Conservation (phyloP, 2,888 invertebrate species). For the Mellilla xanthometata region DNA sequence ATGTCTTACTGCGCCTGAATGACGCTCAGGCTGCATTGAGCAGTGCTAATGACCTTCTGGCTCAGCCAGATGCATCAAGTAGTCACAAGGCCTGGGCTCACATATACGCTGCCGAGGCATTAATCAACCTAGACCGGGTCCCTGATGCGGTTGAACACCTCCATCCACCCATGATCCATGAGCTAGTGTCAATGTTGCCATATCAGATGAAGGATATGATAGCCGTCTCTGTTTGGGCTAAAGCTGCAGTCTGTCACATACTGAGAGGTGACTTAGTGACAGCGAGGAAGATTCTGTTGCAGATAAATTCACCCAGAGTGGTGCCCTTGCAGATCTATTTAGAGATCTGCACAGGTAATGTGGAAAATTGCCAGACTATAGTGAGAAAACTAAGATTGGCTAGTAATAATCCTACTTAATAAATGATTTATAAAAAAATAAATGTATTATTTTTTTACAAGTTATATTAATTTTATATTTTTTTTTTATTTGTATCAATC, state of each 20-base stretch:
- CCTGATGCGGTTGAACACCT: conserved; percentile 92
- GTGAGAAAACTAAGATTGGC: conserved; percentile 65
- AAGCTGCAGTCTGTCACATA: conserved; percentile 76
- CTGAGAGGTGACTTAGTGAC: conserved; percentile 71
- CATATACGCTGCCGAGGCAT: conserved; percentile 94
- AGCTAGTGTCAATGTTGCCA: conserved; percentile 69
- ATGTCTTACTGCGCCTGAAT: conserved; percentile 91
- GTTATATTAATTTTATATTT: too few species aligned
- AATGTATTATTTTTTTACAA: too few species aligned
- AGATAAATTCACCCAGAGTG: conserved; percentile 74
- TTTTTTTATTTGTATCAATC: too few species aligned
- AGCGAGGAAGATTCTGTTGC: conserved; percentile 72
- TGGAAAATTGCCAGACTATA: conserved; percentile 75
- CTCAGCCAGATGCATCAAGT: conserved; percentile 83
- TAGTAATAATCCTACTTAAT: conserved; percentile 46
- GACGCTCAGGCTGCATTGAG: conserved; percentile 91
- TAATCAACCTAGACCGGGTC: conserved; percentile 91
- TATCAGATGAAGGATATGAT: conserved; percentile 72
- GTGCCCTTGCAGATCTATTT: conserved; percentile 81
- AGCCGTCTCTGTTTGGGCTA: conserved; percentile 78
- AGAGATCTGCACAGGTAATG: conserved; percentile 78
- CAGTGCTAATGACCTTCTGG: conserved; percentile 88
- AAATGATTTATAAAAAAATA: conserved; percentile 24
- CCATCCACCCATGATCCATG: conserved; percentile 87
- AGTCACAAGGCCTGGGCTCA: conserved; percentile 89